These are phyloP conservation scores for Sabatieria punctata DNA, from an alignment of 2,888 invertebrate genomes.

Conservation along the genomic window DNA sequence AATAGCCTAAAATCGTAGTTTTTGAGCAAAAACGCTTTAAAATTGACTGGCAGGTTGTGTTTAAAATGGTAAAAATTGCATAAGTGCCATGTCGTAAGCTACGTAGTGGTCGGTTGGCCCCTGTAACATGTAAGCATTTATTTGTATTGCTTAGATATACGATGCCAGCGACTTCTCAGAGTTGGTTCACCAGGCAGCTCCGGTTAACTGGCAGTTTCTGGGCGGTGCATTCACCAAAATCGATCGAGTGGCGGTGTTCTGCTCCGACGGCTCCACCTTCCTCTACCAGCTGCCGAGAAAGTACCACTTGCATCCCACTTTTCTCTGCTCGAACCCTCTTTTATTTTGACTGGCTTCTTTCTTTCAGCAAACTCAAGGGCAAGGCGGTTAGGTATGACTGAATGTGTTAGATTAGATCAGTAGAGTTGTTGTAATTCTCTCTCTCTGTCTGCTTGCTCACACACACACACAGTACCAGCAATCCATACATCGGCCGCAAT, in stretches of 20 bases:
- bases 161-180: conserved; percentile 85
- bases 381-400: conserved; percentile 45
- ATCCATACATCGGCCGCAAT: no score
- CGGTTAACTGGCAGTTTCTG: conserved; percentile 52
- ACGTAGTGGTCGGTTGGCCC: no score
- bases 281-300: conserved; percentile 86
- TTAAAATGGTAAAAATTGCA: not conserved
- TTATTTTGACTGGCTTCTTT: conserved; percentile 12
- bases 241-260: conserved; percentile 82
- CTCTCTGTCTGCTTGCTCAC: no score
- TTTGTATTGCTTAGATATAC: conserved; percentile 42
- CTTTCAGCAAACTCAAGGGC: conserved; percentile 55
- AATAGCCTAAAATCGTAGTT: no score
- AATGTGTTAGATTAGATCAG: no score
- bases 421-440: no score
- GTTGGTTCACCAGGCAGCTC: conserved; percentile 74
- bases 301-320: conserved; percentile 39
- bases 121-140: no score
- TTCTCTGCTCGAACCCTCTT: conserved; percentile 5
- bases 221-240: conserved; percentile 83
- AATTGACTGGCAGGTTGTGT: not conserved
- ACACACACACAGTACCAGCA: no score
- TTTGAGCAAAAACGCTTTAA: conserved; percentile 1
- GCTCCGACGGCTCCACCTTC: conserved; percentile 85
- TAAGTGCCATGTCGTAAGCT: no score